These are phyloP conservation scores for Medauroidea extradentata DNA, from an alignment of 1,140 invertebrate species.

Conservation along the genomic window DNA sequence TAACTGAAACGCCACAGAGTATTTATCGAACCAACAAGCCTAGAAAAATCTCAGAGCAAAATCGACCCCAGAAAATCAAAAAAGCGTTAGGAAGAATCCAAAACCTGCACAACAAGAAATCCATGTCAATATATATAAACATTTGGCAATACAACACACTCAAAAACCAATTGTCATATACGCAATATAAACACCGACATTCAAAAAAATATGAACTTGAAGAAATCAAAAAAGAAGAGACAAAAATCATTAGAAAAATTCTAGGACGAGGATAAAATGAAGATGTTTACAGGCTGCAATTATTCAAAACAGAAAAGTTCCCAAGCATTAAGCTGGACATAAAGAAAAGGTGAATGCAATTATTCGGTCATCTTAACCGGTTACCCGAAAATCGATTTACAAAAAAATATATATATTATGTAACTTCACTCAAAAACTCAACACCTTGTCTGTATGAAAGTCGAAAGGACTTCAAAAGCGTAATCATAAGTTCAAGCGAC, in stretches of 20 bases:
- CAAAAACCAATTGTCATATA: neutral
- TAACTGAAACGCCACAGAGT: neutral
- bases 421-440: neutral
- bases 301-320: neutral
- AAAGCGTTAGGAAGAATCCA: neutral
- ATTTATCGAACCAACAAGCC: neutral
- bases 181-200: neutral
- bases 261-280: neutral
- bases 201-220: neutral
- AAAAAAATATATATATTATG: no score
- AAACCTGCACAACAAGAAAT: constrained; percentile 1
- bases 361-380: no score
- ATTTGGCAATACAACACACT: neutral
- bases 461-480: neutral
- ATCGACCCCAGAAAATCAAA: neutral
- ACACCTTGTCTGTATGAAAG: neutral
- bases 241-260: neutral
- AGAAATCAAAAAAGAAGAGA: no score
- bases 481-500: neutral
- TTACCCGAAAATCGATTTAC: no score
- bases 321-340: neutral
- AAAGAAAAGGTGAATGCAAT: no score
- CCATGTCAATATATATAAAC: neutral
- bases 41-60: neutral
- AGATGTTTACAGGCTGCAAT: constrained; percentile 2